These are phyloP conservation scores for Delphinus delphis DNA, from an alignment of 2,113 vertebrate genomes.

Conservation along the genomic window DNA sequence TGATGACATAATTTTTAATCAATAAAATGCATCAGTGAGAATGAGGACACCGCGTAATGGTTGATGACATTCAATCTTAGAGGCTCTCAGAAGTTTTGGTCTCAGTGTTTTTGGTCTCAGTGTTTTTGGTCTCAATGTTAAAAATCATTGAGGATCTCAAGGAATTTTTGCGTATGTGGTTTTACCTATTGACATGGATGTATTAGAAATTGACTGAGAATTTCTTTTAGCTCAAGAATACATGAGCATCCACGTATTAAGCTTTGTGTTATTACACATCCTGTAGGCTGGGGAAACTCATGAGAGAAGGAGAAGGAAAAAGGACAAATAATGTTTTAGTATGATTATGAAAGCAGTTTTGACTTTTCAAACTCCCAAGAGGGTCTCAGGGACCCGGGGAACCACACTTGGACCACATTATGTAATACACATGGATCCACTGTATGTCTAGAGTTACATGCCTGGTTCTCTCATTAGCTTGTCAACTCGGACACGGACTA, in stretches of 20 bases:
- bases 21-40: not conserved
- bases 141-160: not conserved
- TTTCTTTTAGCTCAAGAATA: not conserved
- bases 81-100: not conserved
- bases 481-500: not conserved
- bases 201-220: not conserved
- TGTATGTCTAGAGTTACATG: not conserved
- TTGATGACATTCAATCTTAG: not conserved
- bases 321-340: not conserved
- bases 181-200: not conserved
- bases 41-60: not conserved
- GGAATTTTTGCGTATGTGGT: not conserved
- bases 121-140: too few relatives aligned
- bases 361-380: not conserved
- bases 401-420: not conserved
- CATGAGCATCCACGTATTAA: not conserved
- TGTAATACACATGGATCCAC: not conserved
- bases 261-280: not conserved
- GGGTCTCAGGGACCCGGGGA: not conserved
- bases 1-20: not conserved
- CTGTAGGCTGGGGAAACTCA: not conserved
- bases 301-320: not conserved
- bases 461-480: conserved; percentile 5
- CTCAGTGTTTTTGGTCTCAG: too few relatives aligned
- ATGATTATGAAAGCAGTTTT: not conserved